Percentiles rank a stretch among this genome's conserved stretches.
These are phyloP conservation scores for Drosophila micromelanica DNA, from an alignment of 1,140 invertebrate genomes.

Conservation along the genomic window DNA sequence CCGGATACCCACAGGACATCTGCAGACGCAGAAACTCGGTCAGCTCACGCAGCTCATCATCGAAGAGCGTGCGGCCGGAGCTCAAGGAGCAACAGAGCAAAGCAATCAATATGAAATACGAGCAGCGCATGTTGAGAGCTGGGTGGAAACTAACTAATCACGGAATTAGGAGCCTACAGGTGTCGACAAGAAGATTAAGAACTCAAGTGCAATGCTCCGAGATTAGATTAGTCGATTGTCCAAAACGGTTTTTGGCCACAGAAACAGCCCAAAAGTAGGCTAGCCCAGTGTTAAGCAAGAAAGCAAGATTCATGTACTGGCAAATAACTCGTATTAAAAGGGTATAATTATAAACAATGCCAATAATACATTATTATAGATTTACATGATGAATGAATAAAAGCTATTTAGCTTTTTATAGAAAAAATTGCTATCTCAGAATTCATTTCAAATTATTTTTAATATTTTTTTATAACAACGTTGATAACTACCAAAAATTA, in stretches of 20 bases:
- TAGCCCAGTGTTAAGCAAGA: background rate
- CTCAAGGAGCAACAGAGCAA: constrained; percentile 52
- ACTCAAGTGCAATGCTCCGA: constrained; percentile 16
- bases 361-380: no score
- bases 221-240: constrained; percentile 40
- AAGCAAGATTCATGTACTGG: no score
- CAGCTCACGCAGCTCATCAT: constrained; percentile 72
- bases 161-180: background rate
- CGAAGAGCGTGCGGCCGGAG: constrained; percentile 54
- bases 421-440: no score
- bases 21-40: constrained; percentile 74
- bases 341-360: no score
- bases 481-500: no score
- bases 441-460: no score
- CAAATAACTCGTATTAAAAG: no score
- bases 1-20: constrained; percentile 76
- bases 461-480: no score
- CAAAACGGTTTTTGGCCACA: background rate
- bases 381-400: no score
- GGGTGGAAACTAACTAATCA: constrained; percentile 25
- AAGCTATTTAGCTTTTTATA: no score
- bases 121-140: constrained; percentile 47
- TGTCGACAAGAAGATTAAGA: constrained; percentile 24
- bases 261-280: constrained; percentile 38
- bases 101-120: constrained; percentile 31